These are phyloP conservation scores for Nomada fucata DNA, from an alignment of 2,888 invertebrate species.

Conservation along the genomic window DNA sequence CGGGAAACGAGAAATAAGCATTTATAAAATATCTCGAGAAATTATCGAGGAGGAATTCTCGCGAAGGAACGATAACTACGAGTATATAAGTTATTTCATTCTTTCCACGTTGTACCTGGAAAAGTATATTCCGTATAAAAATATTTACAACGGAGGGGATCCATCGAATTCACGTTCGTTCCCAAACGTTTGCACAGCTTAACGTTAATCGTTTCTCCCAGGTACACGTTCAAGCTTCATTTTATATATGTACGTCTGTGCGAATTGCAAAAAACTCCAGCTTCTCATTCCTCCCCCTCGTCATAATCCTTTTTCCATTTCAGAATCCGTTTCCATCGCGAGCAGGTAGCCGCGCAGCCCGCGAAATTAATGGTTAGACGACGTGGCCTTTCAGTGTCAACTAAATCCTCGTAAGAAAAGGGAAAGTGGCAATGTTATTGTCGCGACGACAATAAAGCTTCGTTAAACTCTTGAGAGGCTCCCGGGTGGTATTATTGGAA, in stretches of 20 bases:
- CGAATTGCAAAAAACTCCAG: not conserved
- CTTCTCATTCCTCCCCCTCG: not conserved
- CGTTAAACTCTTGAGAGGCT: conserved; percentile 14
- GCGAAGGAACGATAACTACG: too few species aligned
- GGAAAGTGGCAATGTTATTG: conserved; percentile 25
- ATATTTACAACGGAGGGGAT: not conserved
- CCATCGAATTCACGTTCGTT: not conserved
- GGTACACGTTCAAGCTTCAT: not conserved
- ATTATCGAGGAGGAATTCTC: too few species aligned
- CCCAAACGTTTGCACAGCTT: not conserved
- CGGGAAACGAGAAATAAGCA: too few species aligned
- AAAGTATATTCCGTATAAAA: not conserved
- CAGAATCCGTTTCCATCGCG: conserved; percentile 2
- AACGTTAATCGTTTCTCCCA: not conserved
- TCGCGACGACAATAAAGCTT: conserved; percentile 33
- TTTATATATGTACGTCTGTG: not conserved
- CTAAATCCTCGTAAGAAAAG: conserved; percentile 34
- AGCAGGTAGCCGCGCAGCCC: conserved; percentile 4
- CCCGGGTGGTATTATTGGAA: conserved; percentile 4
- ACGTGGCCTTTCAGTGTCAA: conserved; percentile 16
- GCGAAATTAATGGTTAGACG: conserved; percentile 17
- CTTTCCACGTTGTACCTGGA: too few species aligned
- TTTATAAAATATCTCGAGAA: too few species aligned
- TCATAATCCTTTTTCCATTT: conserved; percentile 10
- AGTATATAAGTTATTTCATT: too few species aligned